phyloP scores from a whole-genome alignment of 2,888 invertebrate species.

The Patella caerulea region DNA sequence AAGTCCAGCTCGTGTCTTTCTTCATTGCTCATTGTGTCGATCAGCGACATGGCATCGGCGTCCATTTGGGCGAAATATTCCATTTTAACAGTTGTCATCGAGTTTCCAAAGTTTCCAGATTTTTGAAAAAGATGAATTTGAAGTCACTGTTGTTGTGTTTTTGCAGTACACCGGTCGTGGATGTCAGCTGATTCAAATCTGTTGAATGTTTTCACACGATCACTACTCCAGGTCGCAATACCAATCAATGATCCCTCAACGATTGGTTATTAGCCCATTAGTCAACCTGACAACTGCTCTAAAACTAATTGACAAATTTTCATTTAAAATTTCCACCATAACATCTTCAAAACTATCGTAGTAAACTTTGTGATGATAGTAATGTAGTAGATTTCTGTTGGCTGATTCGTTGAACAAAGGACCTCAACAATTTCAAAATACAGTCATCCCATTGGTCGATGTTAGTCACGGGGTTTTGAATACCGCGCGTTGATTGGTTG shows the following conservation, averaged over 20 bases:
- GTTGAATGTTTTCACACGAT: too few species aligned
- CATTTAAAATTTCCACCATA: slow-evolving; percentile 12
- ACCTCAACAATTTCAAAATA: slow-evolving; percentile 56
- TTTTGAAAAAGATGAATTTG: too few species aligned
- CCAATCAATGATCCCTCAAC: neutral
- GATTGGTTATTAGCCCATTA: neutral
- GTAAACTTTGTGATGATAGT: slow-evolving; percentile 43
- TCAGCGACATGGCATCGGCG: slow-evolving; percentile 26
- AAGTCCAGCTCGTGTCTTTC: slow-evolving; percentile 48
- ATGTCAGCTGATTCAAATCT: too few species aligned
- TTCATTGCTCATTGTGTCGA: slow-evolving; percentile 40
- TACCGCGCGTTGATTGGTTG: slow-evolving; percentile 26
- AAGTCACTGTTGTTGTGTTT: too few species aligned
- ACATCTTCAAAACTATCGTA: slow-evolving; percentile 16
- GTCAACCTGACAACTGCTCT: neutral
- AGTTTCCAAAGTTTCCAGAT: too few species aligned
- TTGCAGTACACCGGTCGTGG: too few species aligned
- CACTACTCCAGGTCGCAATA: too few species aligned
- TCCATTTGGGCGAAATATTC: slow-evolving; percentile 28
- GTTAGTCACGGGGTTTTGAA: slow-evolving; percentile 37
- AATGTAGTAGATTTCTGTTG: slow-evolving; percentile 54
- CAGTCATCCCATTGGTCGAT: slow-evolving; percentile 47
- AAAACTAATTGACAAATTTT: slow-evolving; percentile 11
- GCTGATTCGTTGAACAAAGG: slow-evolving; percentile 54
- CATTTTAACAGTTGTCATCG: slow-evolving; percentile 15